Conservation (phyloP, 2,113 vertebrate species). For the Laterallus jamaicensis region DNA sequence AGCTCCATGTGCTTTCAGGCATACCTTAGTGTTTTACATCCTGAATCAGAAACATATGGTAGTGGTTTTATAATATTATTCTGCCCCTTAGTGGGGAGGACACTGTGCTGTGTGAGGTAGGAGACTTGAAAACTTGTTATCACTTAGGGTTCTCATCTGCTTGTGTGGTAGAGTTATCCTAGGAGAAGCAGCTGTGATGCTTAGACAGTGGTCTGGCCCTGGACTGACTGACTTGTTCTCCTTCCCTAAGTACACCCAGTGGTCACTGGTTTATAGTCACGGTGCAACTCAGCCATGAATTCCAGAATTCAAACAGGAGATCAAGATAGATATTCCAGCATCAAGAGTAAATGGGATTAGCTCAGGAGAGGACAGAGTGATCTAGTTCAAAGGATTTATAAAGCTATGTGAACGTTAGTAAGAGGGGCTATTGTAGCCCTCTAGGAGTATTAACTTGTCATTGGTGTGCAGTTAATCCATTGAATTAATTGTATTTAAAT, state of each 20-base stretch:
- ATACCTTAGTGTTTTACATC: neutral
- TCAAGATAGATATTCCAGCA: neutral
- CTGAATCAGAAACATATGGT: neutral
- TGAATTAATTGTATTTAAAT: neutral
- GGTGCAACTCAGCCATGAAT: neutral
- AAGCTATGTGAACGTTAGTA: neutral
- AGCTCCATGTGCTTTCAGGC: neutral
- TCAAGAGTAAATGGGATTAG: neutral
- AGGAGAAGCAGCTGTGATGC: neutral
- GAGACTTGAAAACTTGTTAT: neutral
- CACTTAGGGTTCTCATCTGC: neutral
- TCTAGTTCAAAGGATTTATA: neutral
- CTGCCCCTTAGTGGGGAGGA: neutral
- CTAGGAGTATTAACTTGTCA: neutral
- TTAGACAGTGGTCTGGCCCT: neutral
- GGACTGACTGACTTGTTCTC: neutral
- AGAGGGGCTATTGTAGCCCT: neutral
- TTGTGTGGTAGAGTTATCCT: neutral
- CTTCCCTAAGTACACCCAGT: accelerated
- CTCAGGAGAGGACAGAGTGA: neutral
- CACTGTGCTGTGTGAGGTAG: neutral
- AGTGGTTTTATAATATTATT: neutral
- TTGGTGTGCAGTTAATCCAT: neutral
- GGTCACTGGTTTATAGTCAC: neutral
- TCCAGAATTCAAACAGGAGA: neutral